A percentile compares a stretch with the other conserved stretches of the same genome.
Evolutionary conservation across 1,140 invertebrate species (phyloP).

Genomic region (Anagrus nilaparvatae): DNA sequence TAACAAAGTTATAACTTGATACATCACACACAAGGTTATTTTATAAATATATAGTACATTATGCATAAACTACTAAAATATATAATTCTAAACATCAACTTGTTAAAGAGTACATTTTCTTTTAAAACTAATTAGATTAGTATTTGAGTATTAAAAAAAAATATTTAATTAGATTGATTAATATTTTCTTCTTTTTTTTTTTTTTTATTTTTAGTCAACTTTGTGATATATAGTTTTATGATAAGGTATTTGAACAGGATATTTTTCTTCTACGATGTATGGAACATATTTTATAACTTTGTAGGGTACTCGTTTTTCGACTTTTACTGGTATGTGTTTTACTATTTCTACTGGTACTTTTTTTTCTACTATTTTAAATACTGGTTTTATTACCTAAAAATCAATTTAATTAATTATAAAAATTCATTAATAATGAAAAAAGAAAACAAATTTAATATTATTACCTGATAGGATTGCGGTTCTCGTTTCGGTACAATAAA

Average conservation of each 20-base stretch:
- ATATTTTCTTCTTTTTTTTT: neutral
- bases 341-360: conserved; percentile 29
- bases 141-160: too few relatives aligned
- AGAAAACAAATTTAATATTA: conserved; percentile 5
- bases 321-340: conserved; percentile 27
- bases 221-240: conserved; percentile 32
- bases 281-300: conserved; percentile 41
- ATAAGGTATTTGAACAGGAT: conserved; percentile 33
- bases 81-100: too few relatives aligned
- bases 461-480: conserved; percentile 27
- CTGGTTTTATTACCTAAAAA: conserved; percentile 35
- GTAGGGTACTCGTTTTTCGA: conserved; percentile 44
- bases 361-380: conserved; percentile 41
- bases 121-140: too few relatives aligned
- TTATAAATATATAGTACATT: too few relatives aligned
- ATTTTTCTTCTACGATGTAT: conserved; percentile 36
- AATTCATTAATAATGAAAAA: neutral
- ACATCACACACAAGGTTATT: too few relatives aligned
- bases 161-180: neutral
- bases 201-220: conserved; percentile 17
- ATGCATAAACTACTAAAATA: too few relatives aligned
- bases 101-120: too few relatives aligned
- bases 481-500: conserved; percentile 27
- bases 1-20: too few relatives aligned
- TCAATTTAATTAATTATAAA: conserved; percentile 3